Base-by-base conservation (phyloP, 2,888 invertebrate species). In the Coecobrya sp. region DNA sequence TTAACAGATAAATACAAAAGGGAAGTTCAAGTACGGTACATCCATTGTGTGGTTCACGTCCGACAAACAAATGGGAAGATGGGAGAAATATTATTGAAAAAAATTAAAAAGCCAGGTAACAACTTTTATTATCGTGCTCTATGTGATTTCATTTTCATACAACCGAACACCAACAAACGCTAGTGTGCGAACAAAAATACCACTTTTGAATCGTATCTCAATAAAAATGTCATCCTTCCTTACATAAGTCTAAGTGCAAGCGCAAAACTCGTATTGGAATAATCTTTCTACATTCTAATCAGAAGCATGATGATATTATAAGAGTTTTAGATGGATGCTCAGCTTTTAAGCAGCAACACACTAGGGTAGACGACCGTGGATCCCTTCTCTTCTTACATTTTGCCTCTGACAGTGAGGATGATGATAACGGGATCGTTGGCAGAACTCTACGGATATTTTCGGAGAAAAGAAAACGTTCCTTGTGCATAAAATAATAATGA, bases 391-490 rank as follows among this genome's bases (percentile, higher is more conserved):
- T n/a, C n/a, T n/a, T 16, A 68, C 68, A 68, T 3, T 16, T 68
- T 68, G n/a, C n/a, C 27, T 19, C 79, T 59, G 55, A 30, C 81
- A 81, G 27, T 25, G 27, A n/a, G n/a, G n/a, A 30, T 30, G 76
- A 49, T 76, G 52, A 30, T 5, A 88, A 88, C 49, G 88, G 79
- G 88, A 65, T 79, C 27, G 45, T 68, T 62, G 86, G 55, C 68
- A 88, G 42, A 76, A 87, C 81, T 81, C 62, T 89, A 89, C 89
- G 89, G 89, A 89, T 68, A 55, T 70, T 73, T 89, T 89, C 84
- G 89, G 89, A 85, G 88, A 73, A 84, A 73, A 76, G 65, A 85
- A 30, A 73, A 62, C 45, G 49, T 59, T 42, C 22, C 73, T 70
- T 59, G 70, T 89, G 42, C 73, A 82, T 82, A 84, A 89, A 85